A percentile compares a stretch with the other conserved stretches of the same genome.
phyloP scores from a whole-genome alignment of 1,140 invertebrate species.

The Platorchestia sp. region DNA sequence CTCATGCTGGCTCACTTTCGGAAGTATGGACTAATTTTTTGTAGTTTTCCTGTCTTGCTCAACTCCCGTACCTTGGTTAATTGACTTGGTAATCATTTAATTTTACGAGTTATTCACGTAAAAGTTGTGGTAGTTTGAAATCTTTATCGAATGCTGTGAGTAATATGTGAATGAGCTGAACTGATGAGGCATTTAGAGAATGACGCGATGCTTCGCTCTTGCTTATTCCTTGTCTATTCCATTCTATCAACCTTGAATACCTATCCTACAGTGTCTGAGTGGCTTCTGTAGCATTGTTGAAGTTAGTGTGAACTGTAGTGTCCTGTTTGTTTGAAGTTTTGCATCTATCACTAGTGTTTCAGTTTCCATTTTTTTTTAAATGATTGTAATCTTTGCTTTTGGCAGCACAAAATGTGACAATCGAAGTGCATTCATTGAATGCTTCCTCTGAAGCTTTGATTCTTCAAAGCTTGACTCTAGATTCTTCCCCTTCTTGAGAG shows the following conservation, averaged over 20 bases:
- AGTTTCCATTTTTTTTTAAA: not conserved
- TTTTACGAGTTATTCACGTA: not conserved
- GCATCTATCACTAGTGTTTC: not conserved
- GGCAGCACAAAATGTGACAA: not conserved
- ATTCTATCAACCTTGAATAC: too few species aligned
- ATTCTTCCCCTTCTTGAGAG: not conserved
- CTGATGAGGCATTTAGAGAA: not conserved
- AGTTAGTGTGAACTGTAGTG: not conserved
- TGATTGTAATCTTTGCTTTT: not conserved
- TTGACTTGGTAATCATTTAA: not conserved
- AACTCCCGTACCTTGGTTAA: not conserved
- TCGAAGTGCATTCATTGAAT: not conserved
- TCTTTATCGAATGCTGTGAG: not conserved
- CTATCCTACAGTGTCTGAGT: too few species aligned
- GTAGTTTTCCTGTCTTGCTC: not conserved
- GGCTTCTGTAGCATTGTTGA: not conserved
- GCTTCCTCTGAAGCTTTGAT: not conserved
- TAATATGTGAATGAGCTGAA: not conserved
- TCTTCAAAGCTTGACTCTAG: not conserved
- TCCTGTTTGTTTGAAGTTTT: not conserved
- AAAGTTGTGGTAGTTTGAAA: not conserved
- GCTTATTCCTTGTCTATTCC: too few species aligned
- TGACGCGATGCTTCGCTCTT: too few species aligned
- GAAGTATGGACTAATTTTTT: not conserved
- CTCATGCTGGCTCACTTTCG: not conserved